phyloP scores from a whole-genome alignment of 1,140 invertebrate species.

The Tyrophagus putrescentiae region DNA sequence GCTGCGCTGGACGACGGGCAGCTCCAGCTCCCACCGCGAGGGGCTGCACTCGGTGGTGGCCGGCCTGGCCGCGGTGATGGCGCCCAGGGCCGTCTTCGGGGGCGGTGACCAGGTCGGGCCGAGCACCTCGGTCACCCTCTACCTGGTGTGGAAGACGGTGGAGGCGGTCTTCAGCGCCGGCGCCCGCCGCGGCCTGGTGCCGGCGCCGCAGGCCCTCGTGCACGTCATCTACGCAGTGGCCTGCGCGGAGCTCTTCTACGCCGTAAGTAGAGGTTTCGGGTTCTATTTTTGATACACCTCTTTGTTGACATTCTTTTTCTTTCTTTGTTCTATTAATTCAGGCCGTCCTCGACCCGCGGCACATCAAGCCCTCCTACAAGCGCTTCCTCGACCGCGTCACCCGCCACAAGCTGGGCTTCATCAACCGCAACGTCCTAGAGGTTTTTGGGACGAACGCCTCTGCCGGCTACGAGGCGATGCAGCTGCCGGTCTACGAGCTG shows the following conservation, averaged over 20 bases:
- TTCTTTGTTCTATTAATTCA: conserved; percentile 6
- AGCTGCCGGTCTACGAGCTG: conserved; percentile 26
- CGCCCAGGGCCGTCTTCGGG: too few relatives aligned
- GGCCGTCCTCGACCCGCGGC: conserved; percentile 59
- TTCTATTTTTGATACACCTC: not conserved
- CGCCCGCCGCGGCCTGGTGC: conserved; percentile 22
- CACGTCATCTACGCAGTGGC: conserved; percentile 58
- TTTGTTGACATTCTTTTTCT: conserved; percentile 1
- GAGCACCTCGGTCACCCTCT: conserved; percentile 24
- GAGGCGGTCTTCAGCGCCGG: conserved; percentile 24
- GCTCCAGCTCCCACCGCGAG: conserved; percentile 15
- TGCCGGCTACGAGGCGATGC: conserved; percentile 24
- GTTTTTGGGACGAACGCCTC: conserved; percentile 28
- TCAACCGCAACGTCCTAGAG: conserved; percentile 29
- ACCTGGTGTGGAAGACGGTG: conserved; percentile 27
- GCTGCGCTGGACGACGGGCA: conserved; percentile 18
- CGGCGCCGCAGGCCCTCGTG: conserved; percentile 42
- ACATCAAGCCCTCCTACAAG: conserved; percentile 63
- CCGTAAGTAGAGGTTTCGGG: conserved; percentile 28
- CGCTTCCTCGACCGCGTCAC: conserved; percentile 60
- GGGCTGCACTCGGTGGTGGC: conserved; percentile 24
- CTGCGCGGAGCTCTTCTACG: conserved; percentile 62
- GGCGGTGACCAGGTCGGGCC: too few relatives aligned
- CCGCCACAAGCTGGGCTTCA: conserved; percentile 42
- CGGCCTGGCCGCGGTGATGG: conserved; percentile 22